Evolutionary conservation across 2,113 vertebrate genomes (phyloP), one percentile per base, ranked within the genome.

Genomic region (Chaetorhynchus papuensis): DNA sequence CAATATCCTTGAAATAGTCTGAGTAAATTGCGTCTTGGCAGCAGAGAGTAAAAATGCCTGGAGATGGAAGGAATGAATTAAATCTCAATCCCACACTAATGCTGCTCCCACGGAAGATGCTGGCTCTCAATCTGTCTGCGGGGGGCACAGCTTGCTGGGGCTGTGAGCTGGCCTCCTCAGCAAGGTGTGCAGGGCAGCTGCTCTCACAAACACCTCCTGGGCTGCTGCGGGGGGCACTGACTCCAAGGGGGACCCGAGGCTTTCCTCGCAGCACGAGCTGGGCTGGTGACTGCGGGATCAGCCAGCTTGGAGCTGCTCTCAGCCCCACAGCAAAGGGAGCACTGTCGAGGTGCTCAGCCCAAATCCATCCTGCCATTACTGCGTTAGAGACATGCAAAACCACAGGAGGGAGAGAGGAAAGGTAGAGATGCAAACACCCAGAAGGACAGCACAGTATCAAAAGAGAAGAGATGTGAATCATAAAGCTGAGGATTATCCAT

Each of bases 1-100:
- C 83, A 92, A 49, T 60, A 87, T 87, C 80, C 91, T 80, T 84
- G 71, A 96, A 95, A 88, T 4, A 92, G 76, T n/a, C 76, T 78
- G 68, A 83, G 86, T 72, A 94, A 94, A 96, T 83, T 90, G 64
- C 80, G 76, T 92, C 82, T 87, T 96, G 91, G 93, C 80, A 93
- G 89, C 35, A 39, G n/a, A 37, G 57, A 91, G 69, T 37, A 86
- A 82, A 96, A 95, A 74, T 15, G 63, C 53, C 86, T 64, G 9
- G 83, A 95, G 93, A 65, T 42, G 80, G 70, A 81, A 78, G 80
- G 82, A 95, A 93, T 92, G 80, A 91, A 95, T 92, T 71, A 90
- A 86, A 91, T 45, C 88, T 83, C 72, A 39, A 65, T 94, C 77
- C 35, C 85, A 56, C 65, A 31, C 57, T 65, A 84, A 50, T 1